phyloP scores from a whole-genome alignment of 2,888 invertebrate genomes.

The Coenonympha glycerion region DNA sequence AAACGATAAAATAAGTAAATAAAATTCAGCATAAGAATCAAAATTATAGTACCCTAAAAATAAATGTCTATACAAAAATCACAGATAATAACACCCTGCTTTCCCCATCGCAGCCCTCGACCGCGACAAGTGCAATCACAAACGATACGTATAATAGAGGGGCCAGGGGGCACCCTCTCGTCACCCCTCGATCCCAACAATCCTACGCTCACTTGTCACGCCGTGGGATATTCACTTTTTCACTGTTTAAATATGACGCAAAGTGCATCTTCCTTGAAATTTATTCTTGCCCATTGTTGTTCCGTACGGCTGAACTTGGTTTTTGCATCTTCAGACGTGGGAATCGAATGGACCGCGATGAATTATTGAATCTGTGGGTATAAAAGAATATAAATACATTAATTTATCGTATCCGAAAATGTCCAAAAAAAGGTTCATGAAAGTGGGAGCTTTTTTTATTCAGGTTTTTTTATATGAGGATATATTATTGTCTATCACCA shows the following conservation, averaged over 20 bases:
- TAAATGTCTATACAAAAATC: constrained; percentile 16
- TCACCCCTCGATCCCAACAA: constrained; percentile 39
- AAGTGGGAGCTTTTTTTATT: too few relatives aligned
- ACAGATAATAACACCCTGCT: constrained; percentile 20
- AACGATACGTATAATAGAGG: constrained; percentile 44
- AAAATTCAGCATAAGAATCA: background rate
- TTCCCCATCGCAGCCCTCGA: constrained; percentile 16
- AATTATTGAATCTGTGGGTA: constrained; percentile 4
- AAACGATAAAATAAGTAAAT: background rate
- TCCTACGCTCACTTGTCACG: constrained; percentile 61
- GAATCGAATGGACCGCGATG: constrained; percentile 31
- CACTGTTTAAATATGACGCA: constrained; percentile 52
- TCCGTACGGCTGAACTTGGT: constrained; percentile 19
- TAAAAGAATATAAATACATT: background rate
- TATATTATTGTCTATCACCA: too few relatives aligned
- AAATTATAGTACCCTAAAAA: background rate
- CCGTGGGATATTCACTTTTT: constrained; percentile 37
- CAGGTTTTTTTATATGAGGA: too few relatives aligned
- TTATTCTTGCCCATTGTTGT: constrained; percentile 21
- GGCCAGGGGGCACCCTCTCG: constrained; percentile 8
- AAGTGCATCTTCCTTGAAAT: constrained; percentile 32
- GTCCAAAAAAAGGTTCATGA: too few relatives aligned
- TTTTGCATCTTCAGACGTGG: constrained; percentile 55
- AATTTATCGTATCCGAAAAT: background rate
- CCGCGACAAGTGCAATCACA: constrained; percentile 53